A percentile compares a stretch with the other conserved stretches of the same genome.
phyloP scores from a whole-genome alignment of 2,113 vertebrate genomes.

The Cacatua alba region DNA sequence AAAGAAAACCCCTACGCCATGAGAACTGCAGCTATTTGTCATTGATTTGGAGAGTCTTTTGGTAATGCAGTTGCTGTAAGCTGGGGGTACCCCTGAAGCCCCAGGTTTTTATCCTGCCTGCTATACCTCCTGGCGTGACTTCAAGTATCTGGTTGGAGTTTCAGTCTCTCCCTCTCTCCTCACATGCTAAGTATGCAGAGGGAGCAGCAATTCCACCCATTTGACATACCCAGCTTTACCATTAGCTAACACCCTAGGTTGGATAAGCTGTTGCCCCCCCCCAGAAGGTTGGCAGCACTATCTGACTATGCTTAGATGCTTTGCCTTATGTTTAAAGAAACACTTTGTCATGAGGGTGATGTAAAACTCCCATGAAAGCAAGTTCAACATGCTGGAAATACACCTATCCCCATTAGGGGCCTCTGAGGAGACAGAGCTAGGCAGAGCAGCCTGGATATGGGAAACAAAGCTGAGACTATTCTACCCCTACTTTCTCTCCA shows the following conservation, averaged over 20 bases:
- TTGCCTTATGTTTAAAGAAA: not conserved
- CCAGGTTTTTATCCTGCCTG: not conserved
- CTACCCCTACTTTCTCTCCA: not conserved
- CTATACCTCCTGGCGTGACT: not conserved
- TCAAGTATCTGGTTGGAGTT: not conserved
- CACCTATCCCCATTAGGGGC: rapidly evolving
- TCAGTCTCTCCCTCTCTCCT: not conserved
- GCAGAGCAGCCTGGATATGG: not conserved
- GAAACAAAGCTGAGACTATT: not conserved
- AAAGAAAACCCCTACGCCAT: constrained; percentile 24
- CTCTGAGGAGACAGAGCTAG: not conserved
- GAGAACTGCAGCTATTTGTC: constrained; percentile 37
- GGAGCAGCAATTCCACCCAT: rapidly evolving
- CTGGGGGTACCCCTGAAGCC: not conserved
- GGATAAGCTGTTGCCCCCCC: not conserved
- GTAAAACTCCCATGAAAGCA: not conserved
- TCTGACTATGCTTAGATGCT: not conserved
- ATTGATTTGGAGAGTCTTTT: not conserved
- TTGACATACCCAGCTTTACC: rapidly evolving
- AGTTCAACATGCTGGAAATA: not conserved
- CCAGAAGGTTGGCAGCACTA: not conserved
- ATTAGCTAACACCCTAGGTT: rapidly evolving
- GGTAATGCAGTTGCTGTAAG: not conserved
- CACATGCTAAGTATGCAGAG: not conserved
- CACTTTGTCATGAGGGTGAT: rapidly evolving